Evolutionary conservation across 2,888 invertebrate genomes (phyloP), one percentile per base, ranked within the genome.

Genomic region (Drosophila mimetica): DNA sequence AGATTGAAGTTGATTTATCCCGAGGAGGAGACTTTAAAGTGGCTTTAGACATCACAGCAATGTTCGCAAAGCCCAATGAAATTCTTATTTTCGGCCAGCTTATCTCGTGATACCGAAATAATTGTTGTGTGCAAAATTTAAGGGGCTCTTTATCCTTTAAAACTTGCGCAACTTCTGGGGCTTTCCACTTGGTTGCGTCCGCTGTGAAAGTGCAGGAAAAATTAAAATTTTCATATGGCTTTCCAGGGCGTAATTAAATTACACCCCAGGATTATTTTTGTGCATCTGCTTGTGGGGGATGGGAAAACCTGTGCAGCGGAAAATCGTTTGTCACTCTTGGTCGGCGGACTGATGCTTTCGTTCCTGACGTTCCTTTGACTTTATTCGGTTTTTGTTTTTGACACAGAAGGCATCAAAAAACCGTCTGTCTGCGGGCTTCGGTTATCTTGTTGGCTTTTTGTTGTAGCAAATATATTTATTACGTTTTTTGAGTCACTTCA

Each of bases 1-100:
- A 42, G 66, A 32, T 65, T 64, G 64, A 65, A 66, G 64, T 64
- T 65, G 64, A 64, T 64, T 64, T 37, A 64, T 52, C 44, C 64
- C 14, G 14, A 30, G 42, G 25, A 32, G 18, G 34, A 11, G 51
- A 42, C 51, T 44, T 52, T 44, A 64, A 63, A 51, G 36, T 65
- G 52, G 42, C 63, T 51, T 63, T 65, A 37, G 51, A 37, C 51
- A 64, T 44, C 51, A 18, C 30, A 14, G 42, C 16, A 42, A 36
- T 51, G 51, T 30, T 30, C 66, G 51, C 44, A 32, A 41, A 39
- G 16, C 28, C 18, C 9, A 25, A 64, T 42, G 20, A 64, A 50
- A 42, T 36, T 44, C 22, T 36, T 48, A 32, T 30, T 28, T 22
- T 22, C 1, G 30, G 6, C n/a, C 7, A 14, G 52, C 66, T 66